Evolutionary conservation across 2,113 vertebrate species (phyloP).

Genomic region (Amphiprion ocellaris): DNA sequence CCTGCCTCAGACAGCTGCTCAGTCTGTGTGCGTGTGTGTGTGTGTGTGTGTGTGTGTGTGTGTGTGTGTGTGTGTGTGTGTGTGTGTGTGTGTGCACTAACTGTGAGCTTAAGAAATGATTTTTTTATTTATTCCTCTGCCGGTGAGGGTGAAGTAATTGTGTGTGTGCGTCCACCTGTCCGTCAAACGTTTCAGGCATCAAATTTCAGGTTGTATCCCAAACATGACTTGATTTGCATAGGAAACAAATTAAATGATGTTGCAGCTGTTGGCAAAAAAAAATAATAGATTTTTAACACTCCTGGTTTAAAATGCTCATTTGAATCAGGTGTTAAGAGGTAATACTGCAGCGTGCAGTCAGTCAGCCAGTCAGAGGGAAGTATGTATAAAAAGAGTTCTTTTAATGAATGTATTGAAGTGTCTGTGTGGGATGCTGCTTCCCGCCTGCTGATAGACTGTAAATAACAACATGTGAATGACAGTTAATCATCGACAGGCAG

Average conservation of each 20-base stretch:
- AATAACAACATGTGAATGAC: constrained; percentile 52
- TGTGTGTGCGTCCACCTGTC: constrained; percentile 57
- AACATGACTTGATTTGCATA: constrained; percentile 76
- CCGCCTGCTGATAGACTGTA: constrained; percentile 31
- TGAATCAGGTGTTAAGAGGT: constrained; percentile 52
- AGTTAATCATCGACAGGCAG: constrained; percentile 55
- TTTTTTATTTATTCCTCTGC: constrained; percentile 50
- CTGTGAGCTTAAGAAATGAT: constrained; percentile 38
- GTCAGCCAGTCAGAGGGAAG: constrained; percentile 61
- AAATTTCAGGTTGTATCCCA: constrained; percentile 63
- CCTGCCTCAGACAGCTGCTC: constrained; percentile 77
- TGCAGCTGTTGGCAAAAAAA: constrained; percentile 63
- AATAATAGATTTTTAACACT: constrained; percentile 42
- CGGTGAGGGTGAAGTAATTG: constrained; percentile 62
- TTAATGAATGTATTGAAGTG: constrained; percentile 32
- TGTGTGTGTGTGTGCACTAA: constrained; percentile 32
- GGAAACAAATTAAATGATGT: constrained; percentile 71
- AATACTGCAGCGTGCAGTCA: constrained; percentile 55
- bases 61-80: constrained; percentile 22
- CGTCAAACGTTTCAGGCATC: constrained; percentile 65
- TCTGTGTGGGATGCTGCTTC: constrained; percentile 35
- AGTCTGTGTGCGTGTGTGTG: constrained; percentile 31
- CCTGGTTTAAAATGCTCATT: constrained; percentile 39
- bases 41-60: constrained; percentile 32
- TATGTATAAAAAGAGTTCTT: constrained; percentile 20